Percentiles rank a stretch among this genome's conserved stretches.
Conservation (phyloP, 2,888 invertebrate species). For the Cheilosia grossa region DNA sequence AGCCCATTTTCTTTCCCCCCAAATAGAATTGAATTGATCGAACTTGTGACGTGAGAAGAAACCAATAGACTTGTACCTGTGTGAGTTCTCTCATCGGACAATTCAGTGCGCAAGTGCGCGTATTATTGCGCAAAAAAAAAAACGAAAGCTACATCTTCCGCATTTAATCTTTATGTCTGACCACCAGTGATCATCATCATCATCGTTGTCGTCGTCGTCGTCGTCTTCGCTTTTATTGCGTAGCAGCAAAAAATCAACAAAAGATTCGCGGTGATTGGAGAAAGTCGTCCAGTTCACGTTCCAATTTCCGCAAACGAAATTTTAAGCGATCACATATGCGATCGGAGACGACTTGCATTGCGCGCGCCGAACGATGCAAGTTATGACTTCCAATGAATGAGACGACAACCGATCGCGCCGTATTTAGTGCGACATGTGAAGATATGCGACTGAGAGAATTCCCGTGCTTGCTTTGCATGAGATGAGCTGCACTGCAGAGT, state of each 20-base stretch:
- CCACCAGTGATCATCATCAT: constrained; percentile 67
- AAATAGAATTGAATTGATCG: constrained; percentile 51
- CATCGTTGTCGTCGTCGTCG: constrained; percentile 34
- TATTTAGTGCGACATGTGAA: constrained; percentile 33
- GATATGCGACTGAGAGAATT: constrained; percentile 39
- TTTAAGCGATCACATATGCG: constrained; percentile 65
- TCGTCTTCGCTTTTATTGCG: neutral
- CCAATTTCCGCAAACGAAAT: constrained; percentile 74
- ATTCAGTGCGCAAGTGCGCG: constrained; percentile 16
- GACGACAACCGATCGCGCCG: constrained; percentile 35
- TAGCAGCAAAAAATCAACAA: constrained; percentile 39
- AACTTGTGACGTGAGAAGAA: constrained; percentile 40
- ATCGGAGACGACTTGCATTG: constrained; percentile 18
- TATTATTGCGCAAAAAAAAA: constrained; percentile 52
- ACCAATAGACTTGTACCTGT: constrained; percentile 6
- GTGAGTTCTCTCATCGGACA: constrained; percentile 25
- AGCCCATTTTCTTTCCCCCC: constrained; percentile 33
- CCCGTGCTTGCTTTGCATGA: constrained; percentile 48
- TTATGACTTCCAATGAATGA: constrained; percentile 67
- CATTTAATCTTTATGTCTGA: constrained; percentile 72
- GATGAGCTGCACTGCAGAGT: constrained; percentile 23
- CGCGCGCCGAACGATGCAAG: constrained; percentile 14
- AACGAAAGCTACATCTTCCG: constrained; percentile 56
- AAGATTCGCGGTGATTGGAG: constrained; percentile 72
- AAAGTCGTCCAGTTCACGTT: constrained; percentile 72